Percentiles rank a stretch among this genome's conserved stretches.
These are phyloP conservation scores for Penaeus vannamei DNA, from an alignment of 1,140 invertebrate species.

Conservation along the genomic window DNA sequence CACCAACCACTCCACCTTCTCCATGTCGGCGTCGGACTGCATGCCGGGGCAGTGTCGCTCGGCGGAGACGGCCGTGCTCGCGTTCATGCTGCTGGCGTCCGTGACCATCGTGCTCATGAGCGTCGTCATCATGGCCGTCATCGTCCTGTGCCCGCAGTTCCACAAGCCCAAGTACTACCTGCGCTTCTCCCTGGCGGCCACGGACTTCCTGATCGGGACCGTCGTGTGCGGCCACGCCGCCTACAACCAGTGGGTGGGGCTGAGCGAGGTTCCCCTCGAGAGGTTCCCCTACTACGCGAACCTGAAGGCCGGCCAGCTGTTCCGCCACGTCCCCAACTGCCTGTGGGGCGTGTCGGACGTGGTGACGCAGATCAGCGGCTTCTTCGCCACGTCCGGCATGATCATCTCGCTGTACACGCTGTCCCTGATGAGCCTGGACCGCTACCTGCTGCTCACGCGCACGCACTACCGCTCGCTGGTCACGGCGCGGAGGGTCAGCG, in stretches of 20 bases:
- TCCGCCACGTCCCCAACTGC: constrained; percentile 64
- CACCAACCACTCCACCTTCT: constrained; percentile 58
- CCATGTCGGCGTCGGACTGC: constrained; percentile 63
- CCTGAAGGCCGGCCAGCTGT: constrained; percentile 56
- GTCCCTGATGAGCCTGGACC: constrained; percentile 63
- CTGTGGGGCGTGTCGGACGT: constrained; percentile 64
- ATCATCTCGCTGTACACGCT: constrained; percentile 63
- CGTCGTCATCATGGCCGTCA: constrained; percentile 59
- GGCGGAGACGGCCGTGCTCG: constrained; percentile 54
- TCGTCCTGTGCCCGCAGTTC: constrained; percentile 55
- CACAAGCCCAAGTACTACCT: constrained; percentile 67
- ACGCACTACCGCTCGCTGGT: constrained; percentile 62
- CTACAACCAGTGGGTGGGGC: constrained; percentile 65
- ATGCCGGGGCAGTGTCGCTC: constrained; percentile 59
- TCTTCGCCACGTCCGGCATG: constrained; percentile 58
- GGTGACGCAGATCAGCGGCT: constrained; percentile 64
- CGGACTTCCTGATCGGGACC: constrained; percentile 62
- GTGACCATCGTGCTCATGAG: constrained; percentile 48
- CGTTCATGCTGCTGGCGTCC: constrained; percentile 57
- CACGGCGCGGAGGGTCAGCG: constrained; percentile 44
- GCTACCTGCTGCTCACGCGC: constrained; percentile 63
- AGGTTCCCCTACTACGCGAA: constrained; percentile 60
- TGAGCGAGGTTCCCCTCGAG: constrained; percentile 57
- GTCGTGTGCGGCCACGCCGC: constrained; percentile 64
- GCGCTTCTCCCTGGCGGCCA: constrained; percentile 61